A percentile compares a stretch with the other conserved stretches of the same genome.
These are phyloP conservation scores for Polypterus senegalus DNA, from an alignment of 2,113 vertebrate species.

Conservation along the genomic window DNA sequence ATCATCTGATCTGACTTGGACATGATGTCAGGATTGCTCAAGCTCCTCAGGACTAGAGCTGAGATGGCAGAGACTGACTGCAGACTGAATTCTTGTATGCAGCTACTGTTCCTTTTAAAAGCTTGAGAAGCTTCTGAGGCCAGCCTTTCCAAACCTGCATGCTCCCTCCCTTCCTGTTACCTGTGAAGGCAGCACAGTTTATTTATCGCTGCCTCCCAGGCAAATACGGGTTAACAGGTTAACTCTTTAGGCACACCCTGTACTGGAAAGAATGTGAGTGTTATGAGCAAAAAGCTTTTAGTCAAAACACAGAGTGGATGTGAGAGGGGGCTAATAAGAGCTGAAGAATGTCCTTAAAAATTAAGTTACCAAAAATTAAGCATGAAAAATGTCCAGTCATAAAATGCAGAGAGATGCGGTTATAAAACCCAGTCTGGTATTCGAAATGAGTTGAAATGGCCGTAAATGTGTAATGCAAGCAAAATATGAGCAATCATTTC, in stretches of 20 bases:
- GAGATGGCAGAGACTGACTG: slow-evolving; percentile 1
- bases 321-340: no score
- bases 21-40: not conserved
- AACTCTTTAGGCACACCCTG: slow-evolving; percentile 25
- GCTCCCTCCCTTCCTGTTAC: slow-evolving; percentile 18
- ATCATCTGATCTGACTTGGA: slow-evolving; percentile 21
- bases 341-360: no score
- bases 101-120: slow-evolving; percentile 11
- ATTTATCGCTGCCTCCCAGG: slow-evolving; percentile 29
- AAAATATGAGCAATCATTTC: no score
- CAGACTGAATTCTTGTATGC: slow-evolving; percentile 30
- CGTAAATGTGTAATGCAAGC: no score
- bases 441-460: no score
- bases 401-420: no score
- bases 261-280: no score
- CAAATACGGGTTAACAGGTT: slow-evolving; percentile 17
- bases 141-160: slow-evolving; percentile 38
- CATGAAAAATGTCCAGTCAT: no score
- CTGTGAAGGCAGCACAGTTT: slow-evolving; percentile 20
- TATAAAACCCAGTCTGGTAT: no score
- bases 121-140: slow-evolving; percentile 25
- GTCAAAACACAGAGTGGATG: no score
- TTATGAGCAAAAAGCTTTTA: no score
- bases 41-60: not conserved
- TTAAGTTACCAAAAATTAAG: no score